These are phyloP conservation scores for Eubucco bourcierii DNA, from an alignment of 2,113 vertebrate genomes.

Conservation along the genomic window DNA sequence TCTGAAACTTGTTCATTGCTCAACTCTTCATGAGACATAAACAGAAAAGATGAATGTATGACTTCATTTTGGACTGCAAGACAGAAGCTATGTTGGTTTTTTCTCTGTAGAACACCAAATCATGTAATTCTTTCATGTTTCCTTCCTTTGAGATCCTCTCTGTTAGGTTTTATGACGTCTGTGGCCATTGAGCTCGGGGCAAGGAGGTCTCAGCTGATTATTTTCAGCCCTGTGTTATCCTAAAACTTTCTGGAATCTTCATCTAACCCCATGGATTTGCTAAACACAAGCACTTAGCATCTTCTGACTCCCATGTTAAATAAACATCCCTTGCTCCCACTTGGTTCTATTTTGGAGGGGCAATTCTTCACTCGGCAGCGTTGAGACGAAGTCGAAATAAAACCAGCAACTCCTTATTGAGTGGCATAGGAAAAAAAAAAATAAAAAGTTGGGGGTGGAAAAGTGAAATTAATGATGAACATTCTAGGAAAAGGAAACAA, in stretches of 20 bases:
- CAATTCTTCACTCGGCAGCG: background rate
- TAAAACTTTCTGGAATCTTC: conserved; percentile 20
- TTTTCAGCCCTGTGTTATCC: conserved; percentile 3
- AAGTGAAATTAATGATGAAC: conserved; percentile 33
- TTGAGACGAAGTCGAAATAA: background rate
- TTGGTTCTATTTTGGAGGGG: background rate
- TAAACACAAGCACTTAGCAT: conserved; percentile 11
- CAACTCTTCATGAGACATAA: background rate
- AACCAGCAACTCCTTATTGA: background rate
- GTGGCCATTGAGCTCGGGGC: background rate
- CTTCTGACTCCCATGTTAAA: background rate
- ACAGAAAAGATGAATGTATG: background rate
- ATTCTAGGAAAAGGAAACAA: conserved; percentile 59
- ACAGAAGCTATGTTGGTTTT: background rate
- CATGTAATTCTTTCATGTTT: background rate
- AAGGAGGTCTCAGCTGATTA: background rate
- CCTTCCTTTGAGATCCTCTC: background rate
- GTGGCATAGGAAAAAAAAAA: background rate
- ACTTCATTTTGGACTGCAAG: background rate
- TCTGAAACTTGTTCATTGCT: background rate
- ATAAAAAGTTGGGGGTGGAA: no score
- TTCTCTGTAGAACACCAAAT: background rate
- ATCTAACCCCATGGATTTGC: background rate
- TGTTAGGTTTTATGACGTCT: background rate
- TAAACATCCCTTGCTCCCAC: background rate